Base-by-base conservation (phyloP, 2,888 invertebrate genomes). In the Tetramorium bicarinatum region DNA sequence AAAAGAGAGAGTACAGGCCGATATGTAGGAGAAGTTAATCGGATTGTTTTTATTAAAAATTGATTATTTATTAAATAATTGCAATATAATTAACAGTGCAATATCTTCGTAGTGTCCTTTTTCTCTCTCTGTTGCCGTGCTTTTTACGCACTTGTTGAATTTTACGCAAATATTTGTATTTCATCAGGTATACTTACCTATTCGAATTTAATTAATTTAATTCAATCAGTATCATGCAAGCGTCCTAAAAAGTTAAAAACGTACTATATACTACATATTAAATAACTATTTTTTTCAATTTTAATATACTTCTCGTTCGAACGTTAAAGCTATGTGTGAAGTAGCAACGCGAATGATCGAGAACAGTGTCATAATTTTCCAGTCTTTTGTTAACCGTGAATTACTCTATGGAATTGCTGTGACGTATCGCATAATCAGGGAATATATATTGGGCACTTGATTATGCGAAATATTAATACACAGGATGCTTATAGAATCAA, bases 91-190 rank as follows among this genome's bases (percentile, higher is more conserved):
- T 67, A 59, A 59, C 15, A 13, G 21, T 59, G 21, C 21, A 21
- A 59, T 29, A 13, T 41, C n/a, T 41, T 64, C 6, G 0, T 64
- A 18, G 8, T 18, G 44, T 15, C 3, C 2, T 38, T 2, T 64
- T 15, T 44, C 41, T 66, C 44, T 47, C 44, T 47, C 18, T 18
- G 2, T 11, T 29, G 15, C 18, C 15, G 21, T 47, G 29, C 11
- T 25, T 67, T 67, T 67, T 67, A 29, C 11, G 11, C 18, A 67
- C 47, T 67, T 67, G 67, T 67, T 47, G 67, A 67, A 67, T 18
- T 67, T 47, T 49, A 11, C 2, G 25, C 11, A 25, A 67, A 47
- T 67, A 67, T 67, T 29, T 47, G 11, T 67, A 18, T 29, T 47
- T 3, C 18, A 29, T 49, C 18, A 67, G 25, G 3, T 47, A 47